A percentile compares a stretch with the other conserved stretches of the same genome.
These are phyloP conservation scores for Hippocampus comes DNA, from an alignment of 2,113 vertebrate species.

Conservation along the genomic window DNA sequence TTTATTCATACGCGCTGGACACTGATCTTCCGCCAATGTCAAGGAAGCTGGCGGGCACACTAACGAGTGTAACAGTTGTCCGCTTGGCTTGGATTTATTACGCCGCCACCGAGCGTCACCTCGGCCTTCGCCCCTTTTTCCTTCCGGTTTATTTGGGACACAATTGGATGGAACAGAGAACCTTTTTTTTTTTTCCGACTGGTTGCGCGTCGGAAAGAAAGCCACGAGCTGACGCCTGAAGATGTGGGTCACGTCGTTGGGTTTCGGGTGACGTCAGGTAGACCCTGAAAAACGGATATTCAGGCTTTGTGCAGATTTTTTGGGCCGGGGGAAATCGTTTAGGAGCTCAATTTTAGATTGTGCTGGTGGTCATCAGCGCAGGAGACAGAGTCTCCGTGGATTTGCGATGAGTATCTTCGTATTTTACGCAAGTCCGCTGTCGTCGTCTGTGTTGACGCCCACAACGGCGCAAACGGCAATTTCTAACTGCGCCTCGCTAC, in stretches of 20 bases:
- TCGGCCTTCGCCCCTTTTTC: background rate
- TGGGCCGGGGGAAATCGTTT: background rate
- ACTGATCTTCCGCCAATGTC: background rate
- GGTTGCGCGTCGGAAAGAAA: constrained; percentile 9
- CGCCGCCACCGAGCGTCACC: background rate
- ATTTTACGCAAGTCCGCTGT: no score
- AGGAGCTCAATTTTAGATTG: no score
- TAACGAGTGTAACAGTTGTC: constrained; percentile 11
- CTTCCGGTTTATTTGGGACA: constrained; percentile 1
- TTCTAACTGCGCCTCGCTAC: no score
- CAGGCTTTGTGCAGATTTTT: background rate
- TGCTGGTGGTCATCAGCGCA: no score
- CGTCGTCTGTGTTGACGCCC: no score
- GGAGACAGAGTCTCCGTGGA: no score
- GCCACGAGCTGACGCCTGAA: constrained; percentile 13
- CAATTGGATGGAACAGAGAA: constrained; percentile 13
- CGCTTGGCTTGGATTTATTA: background rate
- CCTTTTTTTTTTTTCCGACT: background rate
- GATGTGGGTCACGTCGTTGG: background rate
- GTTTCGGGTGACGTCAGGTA: background rate
- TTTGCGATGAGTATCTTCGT: no score
- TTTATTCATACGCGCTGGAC: constrained; percentile 1
- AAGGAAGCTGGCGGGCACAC: constrained; percentile 4
- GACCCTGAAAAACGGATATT: background rate
- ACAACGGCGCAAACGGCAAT: no score